Conservation (phyloP, 2,113 vertebrate genomes). For the Ptyas mucosa region DNA sequence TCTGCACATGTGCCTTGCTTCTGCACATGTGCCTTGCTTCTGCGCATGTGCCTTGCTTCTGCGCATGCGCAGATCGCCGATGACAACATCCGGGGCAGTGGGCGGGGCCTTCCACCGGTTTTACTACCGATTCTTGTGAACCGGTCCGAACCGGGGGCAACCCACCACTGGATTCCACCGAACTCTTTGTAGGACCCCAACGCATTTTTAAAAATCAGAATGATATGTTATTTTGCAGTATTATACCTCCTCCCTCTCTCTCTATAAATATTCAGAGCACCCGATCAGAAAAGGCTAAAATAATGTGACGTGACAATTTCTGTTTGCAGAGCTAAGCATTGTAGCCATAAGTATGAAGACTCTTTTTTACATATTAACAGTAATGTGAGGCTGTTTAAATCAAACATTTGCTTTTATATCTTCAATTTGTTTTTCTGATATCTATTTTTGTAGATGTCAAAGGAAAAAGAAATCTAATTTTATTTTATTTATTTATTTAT, state of each 20-base stretch:
- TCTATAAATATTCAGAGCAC: not conserved
- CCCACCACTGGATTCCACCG: not conserved
- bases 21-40: no score
- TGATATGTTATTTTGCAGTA: not conserved
- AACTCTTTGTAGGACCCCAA: not conserved
- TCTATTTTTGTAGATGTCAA: no score
- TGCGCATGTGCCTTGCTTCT: no score
- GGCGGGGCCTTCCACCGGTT: fast-evolving
- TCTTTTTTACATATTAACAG: not conserved
- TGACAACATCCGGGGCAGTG: no score
- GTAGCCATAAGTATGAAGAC: not conserved
- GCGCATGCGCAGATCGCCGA: no score
- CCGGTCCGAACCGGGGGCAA: no score
- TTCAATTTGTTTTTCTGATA: not conserved
- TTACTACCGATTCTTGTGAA: no score
- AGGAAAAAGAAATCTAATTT: not conserved
- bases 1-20: no score
- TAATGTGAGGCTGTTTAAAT: not conserved
- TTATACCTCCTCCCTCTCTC: not conserved
- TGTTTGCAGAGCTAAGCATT: not conserved
- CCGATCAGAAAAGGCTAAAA: not conserved
- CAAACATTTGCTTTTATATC: not conserved
- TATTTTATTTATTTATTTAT: no score
- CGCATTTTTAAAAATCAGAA: not conserved
- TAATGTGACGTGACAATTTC: not conserved